A percentile compares a stretch with the other conserved stretches of the same genome.
Evolutionary conservation across 2,797 vertebrate species (phyloP).

Genomic region (Schizopygopsis malacanthus): DNA sequence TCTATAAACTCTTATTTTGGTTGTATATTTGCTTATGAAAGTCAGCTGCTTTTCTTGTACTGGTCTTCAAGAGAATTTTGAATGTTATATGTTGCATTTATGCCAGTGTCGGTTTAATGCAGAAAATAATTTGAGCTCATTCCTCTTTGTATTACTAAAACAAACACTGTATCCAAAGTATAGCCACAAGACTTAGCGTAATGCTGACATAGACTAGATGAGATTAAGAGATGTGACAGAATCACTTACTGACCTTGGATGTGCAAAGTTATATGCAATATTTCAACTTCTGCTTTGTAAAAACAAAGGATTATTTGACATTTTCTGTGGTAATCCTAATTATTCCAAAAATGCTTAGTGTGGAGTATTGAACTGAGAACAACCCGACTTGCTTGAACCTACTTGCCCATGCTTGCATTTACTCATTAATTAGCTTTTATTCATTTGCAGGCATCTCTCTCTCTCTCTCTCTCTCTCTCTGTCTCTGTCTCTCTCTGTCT

Average conservation of each 20-base stretch:
- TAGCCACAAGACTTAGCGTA: background rate
- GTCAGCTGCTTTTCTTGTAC: background rate
- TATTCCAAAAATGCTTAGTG: background rate
- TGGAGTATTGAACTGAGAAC: too few species aligned
- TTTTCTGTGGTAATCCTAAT: background rate
- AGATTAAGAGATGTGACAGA: background rate
- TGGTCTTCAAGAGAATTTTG: background rate
- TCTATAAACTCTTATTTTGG: background rate
- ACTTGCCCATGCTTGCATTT: background rate
- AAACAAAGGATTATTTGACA: background rate
- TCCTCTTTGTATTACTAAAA: background rate
- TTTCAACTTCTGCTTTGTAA: background rate
- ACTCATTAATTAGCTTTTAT: background rate
- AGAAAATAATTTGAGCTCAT: background rate
- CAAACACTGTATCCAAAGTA: background rate
- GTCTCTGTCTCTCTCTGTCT: conserved; percentile 15
- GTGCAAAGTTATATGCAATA: background rate
- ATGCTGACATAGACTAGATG: background rate
- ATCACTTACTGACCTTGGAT: background rate
- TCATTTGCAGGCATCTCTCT: background rate
- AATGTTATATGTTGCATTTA: background rate
- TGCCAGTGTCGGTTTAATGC: background rate
- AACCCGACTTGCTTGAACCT: too few species aligned
- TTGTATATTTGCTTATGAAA: background rate
- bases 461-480: conserved; percentile 35